Evolutionary conservation across 2,797 vertebrate genomes (phyloP).

Genomic region (Eulemur albifrons): DNA sequence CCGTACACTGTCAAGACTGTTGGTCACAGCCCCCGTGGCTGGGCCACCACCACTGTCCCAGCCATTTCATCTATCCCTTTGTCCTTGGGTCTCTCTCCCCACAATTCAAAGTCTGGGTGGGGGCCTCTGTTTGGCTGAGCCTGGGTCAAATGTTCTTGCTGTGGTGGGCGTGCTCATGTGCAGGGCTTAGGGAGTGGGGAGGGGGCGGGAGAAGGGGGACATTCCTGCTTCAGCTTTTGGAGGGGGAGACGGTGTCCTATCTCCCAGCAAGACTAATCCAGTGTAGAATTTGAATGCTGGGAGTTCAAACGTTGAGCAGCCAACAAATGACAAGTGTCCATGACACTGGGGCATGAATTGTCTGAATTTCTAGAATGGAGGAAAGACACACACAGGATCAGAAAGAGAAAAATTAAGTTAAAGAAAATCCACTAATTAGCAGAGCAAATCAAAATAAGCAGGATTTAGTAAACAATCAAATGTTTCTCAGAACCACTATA

Average conservation of each 20-base stretch:
- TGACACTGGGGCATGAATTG: neutral
- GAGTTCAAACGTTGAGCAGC: neutral
- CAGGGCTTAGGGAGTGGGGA: neutral
- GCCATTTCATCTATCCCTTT: neutral
- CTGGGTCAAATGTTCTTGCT: neutral
- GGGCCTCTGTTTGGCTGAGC: neutral
- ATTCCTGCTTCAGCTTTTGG: neutral
- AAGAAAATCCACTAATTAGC: neutral
- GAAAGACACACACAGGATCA: neutral
- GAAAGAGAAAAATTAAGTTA: neutral
- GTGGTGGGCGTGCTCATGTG: neutral
- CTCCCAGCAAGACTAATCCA: neutral
- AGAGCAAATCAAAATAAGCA: neutral
- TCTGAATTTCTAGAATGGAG: neutral
- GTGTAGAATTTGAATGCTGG: neutral
- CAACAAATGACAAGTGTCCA: neutral
- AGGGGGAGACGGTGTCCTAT: neutral
- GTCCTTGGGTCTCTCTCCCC: neutral
- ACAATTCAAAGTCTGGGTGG: neutral
- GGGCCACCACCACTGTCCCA: neutral
- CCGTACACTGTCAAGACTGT: slow-evolving; percentile 35
- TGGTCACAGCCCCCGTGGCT: neutral
- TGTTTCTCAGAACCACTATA: neutral
- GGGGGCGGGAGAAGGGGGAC: neutral
- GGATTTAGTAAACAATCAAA: neutral